Conservation (phyloP, 2,113 vertebrate species). For the Alouatta palliata region DNA sequence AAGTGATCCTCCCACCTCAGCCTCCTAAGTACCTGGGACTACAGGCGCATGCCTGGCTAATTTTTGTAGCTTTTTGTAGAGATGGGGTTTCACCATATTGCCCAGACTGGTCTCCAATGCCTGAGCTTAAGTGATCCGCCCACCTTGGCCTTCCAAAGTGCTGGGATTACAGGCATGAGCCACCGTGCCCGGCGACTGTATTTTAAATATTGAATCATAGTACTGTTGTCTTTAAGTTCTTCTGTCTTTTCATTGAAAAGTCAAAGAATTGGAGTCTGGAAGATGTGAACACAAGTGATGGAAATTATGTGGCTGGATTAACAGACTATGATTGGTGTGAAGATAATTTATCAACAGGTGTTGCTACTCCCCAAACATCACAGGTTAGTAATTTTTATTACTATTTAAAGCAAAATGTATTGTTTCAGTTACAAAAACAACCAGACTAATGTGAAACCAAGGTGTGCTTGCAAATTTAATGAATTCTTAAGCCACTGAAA, state of each 20-base stretch:
- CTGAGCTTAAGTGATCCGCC: too few species aligned
- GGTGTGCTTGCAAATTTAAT: slow-evolving; percentile 43
- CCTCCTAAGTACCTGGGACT: too few species aligned
- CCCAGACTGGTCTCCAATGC: too few species aligned
- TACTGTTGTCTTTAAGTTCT: slow-evolving; percentile 9
- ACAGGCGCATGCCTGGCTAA: too few species aligned
- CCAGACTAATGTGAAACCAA: slow-evolving; percentile 11
- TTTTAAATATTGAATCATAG: slow-evolving; percentile 14
- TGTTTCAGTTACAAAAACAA: slow-evolving; percentile 22
- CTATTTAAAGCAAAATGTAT: slow-evolving; percentile 34
- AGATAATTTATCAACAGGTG: slow-evolving; percentile 53
- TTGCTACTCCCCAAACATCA: slow-evolving; percentile 45
- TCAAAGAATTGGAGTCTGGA: slow-evolving; percentile 76
- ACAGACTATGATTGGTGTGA: slow-evolving; percentile 81
- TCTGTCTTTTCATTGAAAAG: slow-evolving; percentile 74
- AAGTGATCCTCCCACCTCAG: too few species aligned
- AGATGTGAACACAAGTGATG: slow-evolving; percentile 74
- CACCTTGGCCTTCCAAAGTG: too few species aligned
- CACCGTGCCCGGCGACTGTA: background rate
- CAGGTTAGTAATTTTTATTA: slow-evolving; percentile 72
- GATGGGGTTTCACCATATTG: too few species aligned
- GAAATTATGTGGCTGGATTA: slow-evolving; percentile 76
- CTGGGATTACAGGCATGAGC: too few species aligned
- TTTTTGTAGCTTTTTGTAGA: too few species aligned
- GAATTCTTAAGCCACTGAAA: slow-evolving; percentile 40